Base-by-base conservation (phyloP, 2,113 vertebrate genomes). In the Rafetus swinhoei region DNA sequence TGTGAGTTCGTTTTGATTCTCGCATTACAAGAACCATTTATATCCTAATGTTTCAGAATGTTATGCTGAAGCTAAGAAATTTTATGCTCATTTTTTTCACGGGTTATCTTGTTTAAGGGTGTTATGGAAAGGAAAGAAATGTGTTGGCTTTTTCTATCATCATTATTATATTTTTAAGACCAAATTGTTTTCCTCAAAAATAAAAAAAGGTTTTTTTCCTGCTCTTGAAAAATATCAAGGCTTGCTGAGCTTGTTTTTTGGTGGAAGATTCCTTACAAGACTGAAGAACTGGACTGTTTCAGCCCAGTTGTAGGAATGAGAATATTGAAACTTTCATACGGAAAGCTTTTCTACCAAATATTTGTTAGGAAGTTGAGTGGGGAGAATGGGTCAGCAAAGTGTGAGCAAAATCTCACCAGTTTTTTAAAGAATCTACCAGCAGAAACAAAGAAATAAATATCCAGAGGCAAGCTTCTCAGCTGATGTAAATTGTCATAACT, bases 41-140 rank as follows among this genome's bases (percentile, higher is more conserved):
- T 97, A 93, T 93, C 53, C 69, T 25, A 81, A 56, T n/a, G 19
- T 83, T 94, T 92, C 69, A 84, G 85, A 97, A 96, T 92, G 96
- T 97, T 97, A 97, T 96, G 90, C 84, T 79, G 7, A 45, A 62
- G 82, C 69, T 97, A 94, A 96, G 87, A 89, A 53, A 29, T 57
- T 88, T 89, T 90, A 86, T 6, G 6, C 35, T 72, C 80, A 96
- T 88, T 92, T 88, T 45, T 93, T 85, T 95, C 95, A 14, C 57
- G 92, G 96, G 93, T 96, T 87, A 92, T 90, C 95, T 74, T 6
- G 80, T 94, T 90, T 94, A 90, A 93, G 95, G 52, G 79, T 8
- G 25, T 84, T 45, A 39, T n/a, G 57, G 53, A 94, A 89, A 90
- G 29, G 81, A 93, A 93, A 65, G 1, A 27, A 9, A 39, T 29